These are phyloP conservation scores for Murina feae DNA, from an alignment of 2,113 vertebrate genomes.

Conservation along the genomic window DNA sequence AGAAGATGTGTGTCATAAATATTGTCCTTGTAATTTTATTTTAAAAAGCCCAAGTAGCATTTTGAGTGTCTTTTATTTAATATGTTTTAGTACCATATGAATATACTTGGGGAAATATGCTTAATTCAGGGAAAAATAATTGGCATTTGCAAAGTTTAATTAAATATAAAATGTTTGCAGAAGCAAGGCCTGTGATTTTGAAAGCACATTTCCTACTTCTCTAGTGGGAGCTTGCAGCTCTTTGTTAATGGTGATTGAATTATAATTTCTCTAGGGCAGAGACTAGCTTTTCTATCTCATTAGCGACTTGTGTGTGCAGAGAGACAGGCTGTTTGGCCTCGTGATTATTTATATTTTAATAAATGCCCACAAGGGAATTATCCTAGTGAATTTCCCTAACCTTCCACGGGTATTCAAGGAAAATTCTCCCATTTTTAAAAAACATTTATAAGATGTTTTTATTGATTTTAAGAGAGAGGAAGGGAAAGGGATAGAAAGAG, in stretches of 20 bases:
- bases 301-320: neutral
- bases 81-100: neutral
- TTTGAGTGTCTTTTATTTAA: neutral
- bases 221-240: neutral
- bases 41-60: neutral
- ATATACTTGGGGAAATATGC: slow-evolving; percentile 14
- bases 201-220: slow-evolving; percentile 44
- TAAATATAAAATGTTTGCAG: slow-evolving; percentile 25
- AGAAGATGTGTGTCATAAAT: neutral
- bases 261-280: slow-evolving; percentile 30
- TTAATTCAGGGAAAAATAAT: neutral
- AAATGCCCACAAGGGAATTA: neutral
- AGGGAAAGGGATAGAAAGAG: too few species aligned
- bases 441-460: too few species aligned
- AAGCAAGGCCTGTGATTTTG: slow-evolving; percentile 33
- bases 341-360: neutral
- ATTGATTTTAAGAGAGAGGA: too few species aligned
- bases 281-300: slow-evolving; percentile 19
- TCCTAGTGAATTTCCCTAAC: neutral
- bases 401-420: neutral
- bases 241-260: slow-evolving; percentile 41
- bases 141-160: slow-evolving; percentile 33
- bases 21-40: neutral
- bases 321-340: neutral
- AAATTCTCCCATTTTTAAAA: neutral